Evolutionary conservation across 2,113 vertebrate species (phyloP), one percentile per base, ranked within the genome.

Genomic region (Coturnix japonica): DNA sequence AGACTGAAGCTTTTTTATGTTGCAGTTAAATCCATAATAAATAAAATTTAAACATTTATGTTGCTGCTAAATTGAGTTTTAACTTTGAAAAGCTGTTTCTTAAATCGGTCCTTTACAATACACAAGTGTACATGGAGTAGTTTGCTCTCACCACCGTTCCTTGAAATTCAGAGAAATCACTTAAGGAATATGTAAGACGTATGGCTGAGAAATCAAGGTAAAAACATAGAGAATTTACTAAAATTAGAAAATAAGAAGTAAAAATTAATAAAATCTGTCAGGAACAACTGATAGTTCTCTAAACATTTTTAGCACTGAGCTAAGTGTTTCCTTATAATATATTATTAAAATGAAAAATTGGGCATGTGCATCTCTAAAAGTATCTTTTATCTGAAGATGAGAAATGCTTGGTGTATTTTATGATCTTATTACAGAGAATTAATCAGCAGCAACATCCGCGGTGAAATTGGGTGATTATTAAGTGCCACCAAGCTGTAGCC

Each of bases 11-110:
- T 44, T 74, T 85, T 71, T 66, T 17, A n/a, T 44, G 16, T 56
- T 44, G 18, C 43, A 85, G 80, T 87, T 87, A 89, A 87, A 93
- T 81, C 35, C 75, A 83, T 64, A 80, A 82, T 71, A 91, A 93
- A 89, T 82, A 83, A 67, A 46, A 85, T 81, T 81, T 80, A 92
- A 92, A 77, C 81, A 83, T 87, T 74, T 74, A 89, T 57, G 46
- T 67, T 73, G 26, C 43, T 77, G 69, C 26, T 89, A 94, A 96
- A 74, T 75, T 82, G 56, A 94, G 56, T 74, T 1, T 6, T 89
- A 65, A n/a, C 44, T 73, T 93, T 22, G 22, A 85, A 92, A 92
- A 76, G 28, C 51, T 89, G 60, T 56, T 89, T 78, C 71, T 81
- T 92, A 89, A 90, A 74, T 91, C 33, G 46, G 37, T 63, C 49